Evolutionary conservation across 1,140 invertebrate species (phyloP), one percentile per base, ranked within the genome.

Genomic region (Drosophila mayri): DNA sequence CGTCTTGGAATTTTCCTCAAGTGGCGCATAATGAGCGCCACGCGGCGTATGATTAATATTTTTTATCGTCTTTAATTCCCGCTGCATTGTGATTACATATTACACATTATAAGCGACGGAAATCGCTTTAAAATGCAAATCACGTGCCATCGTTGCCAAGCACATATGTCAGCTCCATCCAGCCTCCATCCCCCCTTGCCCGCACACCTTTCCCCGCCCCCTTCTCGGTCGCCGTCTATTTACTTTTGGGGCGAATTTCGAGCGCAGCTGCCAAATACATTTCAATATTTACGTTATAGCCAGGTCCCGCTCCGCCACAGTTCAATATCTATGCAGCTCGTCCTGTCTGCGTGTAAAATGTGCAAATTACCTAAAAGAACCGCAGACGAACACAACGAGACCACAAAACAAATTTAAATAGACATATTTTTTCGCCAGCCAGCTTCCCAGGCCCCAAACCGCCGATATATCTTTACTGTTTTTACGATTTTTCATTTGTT

Each of bases 381-480:
- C 85, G 85, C 85, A 90, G 85, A 90, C 85, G 86, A 90, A 85
- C 85, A 90, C 85, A 90, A 90, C 86, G 85, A 90, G 81, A 90
- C 85, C 85, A 90, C 85, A 90, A 90, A 90, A 90, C 85, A 90
- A 90, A 90, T 90, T 90, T 90, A 90, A 90, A 90, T 90, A 90
- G 85, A 90, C 85, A 90, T 90, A 90, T 90, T 90, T 90, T 90
- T 90, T 81, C 62, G 73, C 65, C 77, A 44, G 32, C 63, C 79
- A 71, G 46, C 60, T 58, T 67, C 60, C 44, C 40, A 40, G n/a
- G 43, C 40, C 57, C 54, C 66, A 30, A n/a, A n/a, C 68, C 67
- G 28, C 30, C 70, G 54, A 72, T 60, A 72, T 60, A 43, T 73
- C 67, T 72, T 73, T 32, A 72, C 70, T 73, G 70, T 78, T 82